Conservation (phyloP, 2,113 vertebrate genomes). For the Seriola rivoliana region DNA sequence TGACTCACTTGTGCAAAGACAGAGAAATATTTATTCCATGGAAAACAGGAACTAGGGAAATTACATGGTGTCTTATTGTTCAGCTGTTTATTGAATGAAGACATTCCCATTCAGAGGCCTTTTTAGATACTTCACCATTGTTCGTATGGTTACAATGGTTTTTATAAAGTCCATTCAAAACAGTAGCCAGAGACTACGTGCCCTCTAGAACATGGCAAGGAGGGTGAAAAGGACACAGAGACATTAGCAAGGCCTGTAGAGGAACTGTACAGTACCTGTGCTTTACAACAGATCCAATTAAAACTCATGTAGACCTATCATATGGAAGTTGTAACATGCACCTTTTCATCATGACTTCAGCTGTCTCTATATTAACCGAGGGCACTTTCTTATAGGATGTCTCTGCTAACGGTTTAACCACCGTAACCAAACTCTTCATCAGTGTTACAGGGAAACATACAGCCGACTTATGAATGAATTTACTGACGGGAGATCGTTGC, state of each 20-base stretch:
- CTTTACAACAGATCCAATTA: neutral
- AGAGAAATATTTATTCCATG: constrained; percentile 71
- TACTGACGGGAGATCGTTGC: constrained; percentile 29
- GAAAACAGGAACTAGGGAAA: constrained; percentile 70
- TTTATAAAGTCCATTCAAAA: constrained; percentile 70
- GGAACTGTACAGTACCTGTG: neutral
- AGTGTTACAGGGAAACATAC: neutral
- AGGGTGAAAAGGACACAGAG: constrained; percentile 75
- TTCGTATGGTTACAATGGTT: constrained; percentile 67
- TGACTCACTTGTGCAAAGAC: constrained; percentile 52
- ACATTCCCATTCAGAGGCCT: constrained; percentile 62
- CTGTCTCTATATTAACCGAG: neutral
- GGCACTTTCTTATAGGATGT: constrained; percentile 2
- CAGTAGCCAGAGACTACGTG: constrained; percentile 65
- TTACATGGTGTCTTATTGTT: constrained; percentile 74
- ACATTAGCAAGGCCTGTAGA: neutral
- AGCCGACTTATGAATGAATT: constrained; percentile 24
- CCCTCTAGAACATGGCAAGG: constrained; percentile 34
- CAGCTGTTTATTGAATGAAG: constrained; percentile 75
- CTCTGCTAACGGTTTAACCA: neutral
- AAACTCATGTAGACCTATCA: neutral
- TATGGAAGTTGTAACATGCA: neutral
- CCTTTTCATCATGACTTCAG: neutral
- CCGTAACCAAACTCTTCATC: neutral
- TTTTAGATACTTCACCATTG: constrained; percentile 69